These are phyloP conservation scores for Oxygymnocypris stewartii DNA, from an alignment of 2,113 vertebrate species.

Conservation along the genomic window DNA sequence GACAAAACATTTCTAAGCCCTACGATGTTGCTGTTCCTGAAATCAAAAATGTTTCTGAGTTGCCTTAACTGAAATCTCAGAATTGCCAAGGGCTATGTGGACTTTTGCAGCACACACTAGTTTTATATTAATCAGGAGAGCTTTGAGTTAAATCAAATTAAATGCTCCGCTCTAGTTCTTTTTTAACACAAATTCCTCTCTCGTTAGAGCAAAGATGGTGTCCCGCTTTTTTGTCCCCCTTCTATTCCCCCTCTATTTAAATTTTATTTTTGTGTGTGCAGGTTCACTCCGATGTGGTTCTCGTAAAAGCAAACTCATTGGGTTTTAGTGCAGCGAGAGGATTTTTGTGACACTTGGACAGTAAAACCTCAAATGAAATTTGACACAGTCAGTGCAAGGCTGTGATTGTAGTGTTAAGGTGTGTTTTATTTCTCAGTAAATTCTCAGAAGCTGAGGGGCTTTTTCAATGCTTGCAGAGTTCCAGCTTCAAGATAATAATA, in stretches of 20 bases:
- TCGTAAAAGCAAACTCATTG: neutral
- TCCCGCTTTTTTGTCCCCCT: neutral
- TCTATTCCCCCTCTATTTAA: neutral
- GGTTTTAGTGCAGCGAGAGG: neutral
- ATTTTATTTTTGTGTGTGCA: neutral
- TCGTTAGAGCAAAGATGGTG: neutral
- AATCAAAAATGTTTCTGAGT: neutral
- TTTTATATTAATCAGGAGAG: neutral
- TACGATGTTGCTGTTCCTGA: neutral
- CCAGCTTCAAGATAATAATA: neutral
- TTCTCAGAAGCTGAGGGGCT: neutral
- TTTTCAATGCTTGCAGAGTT: neutral
- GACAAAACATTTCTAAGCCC: neutral
- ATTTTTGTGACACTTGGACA: neutral
- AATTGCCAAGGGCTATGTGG: neutral
- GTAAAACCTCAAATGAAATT: slow-evolving; percentile 2
- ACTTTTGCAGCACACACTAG: neutral
- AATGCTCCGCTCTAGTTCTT: neutral
- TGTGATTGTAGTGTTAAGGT: neutral
- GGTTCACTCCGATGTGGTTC: neutral
- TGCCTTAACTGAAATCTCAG: neutral
- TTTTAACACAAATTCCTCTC: neutral
- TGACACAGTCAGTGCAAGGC: neutral
- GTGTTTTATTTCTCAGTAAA: slow-evolving; percentile 18
- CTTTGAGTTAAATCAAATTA: neutral